A percentile compares a stretch with the other conserved stretches of the same genome.
Evolutionary conservation across 2,113 vertebrate species (phyloP).

Genomic region (Sus scrofa): T2T-Sscrofa CM000825.6:78019501-78020000

Average conservation of each 20-base stretch:
- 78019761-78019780: neutral
- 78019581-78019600: neutral
- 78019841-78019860: constrained; percentile 86
- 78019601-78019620: neutral
- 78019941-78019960: neutral
- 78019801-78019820: constrained; percentile 74
- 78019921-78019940: neutral
- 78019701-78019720: neutral
- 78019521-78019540: fast-evolving
- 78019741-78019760: neutral
- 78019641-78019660: neutral
- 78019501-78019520: fast-evolving
- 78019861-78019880: constrained; percentile 86
- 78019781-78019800: neutral
- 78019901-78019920: neutral
- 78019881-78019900: neutral
- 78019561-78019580: neutral
- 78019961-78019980: constrained; percentile 1
- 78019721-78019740: neutral
- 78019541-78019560: too few relatives aligned
- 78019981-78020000: constrained; percentile 72
- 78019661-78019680: neutral
- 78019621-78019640: neutral
- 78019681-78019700: neutral
- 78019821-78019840: constrained; percentile 83